Base-by-base conservation (phyloP, 1,140 invertebrate genomes). In the Gryllus bimaculatus region DNA sequence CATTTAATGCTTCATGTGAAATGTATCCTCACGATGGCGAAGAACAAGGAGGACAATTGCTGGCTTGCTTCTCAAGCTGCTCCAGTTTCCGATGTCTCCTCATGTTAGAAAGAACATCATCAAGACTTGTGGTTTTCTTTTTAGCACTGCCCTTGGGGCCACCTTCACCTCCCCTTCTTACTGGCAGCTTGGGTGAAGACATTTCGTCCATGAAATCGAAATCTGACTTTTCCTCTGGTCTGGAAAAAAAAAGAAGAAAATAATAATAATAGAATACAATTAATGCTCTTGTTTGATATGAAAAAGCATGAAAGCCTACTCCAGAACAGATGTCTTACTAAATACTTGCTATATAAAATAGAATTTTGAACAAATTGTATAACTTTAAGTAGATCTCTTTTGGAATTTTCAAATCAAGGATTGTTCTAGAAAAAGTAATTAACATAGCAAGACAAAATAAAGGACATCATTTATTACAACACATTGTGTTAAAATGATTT, bases 141-240 rank as follows among this genome's bases (percentile, higher is more conserved):
- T 86, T 87, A 4, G 85, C 85, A 82, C 85, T 85, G 74, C 85
- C 85, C 80, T 85, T 84, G 10, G 83, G 83, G 7, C 81, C 81
- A 73, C 79, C 79, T 73, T 80, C 80, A 8, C 26, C 77, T n/a
- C 26, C 74, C n/a, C 78, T 74, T 18, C 81, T 79, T 13, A 81
- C 80, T 21, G 82, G 82, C 47, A 83, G 78, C 74, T 83, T 82
- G 18, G 82, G 75, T 39, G 82, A 77, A 49, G 81, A 82, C 66
- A 83, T 82, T 73, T 87, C 86, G 47, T 86, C 85, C 21, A 83
- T 81, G 79, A 86, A 87, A 82, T 87, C 86, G 82, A 86, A 86
- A 81, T 86, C 85, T 8, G 83, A 82, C 48, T 85, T 83, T 79
- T 83, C 83, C 78, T 84, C 80, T 74, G 82, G 78, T 78, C 83